Evolutionary conservation across 2,113 vertebrate species (phyloP).

Genomic region (Platysternon megacephalum): DNA sequence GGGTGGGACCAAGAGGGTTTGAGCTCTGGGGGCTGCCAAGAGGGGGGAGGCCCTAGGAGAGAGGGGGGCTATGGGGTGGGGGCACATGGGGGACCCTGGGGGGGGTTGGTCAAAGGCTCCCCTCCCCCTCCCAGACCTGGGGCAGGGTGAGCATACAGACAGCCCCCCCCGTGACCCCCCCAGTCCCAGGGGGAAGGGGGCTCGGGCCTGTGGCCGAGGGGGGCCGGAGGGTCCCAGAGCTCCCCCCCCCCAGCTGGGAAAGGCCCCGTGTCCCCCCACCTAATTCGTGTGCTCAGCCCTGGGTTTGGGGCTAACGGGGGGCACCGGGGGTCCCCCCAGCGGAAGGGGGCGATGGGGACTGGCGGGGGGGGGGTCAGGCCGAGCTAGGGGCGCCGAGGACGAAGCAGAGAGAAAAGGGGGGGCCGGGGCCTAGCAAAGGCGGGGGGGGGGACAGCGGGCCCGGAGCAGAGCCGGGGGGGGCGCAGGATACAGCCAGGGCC

Average conservation of each 20-base stretch:
- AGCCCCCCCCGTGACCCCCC: too few species aligned
- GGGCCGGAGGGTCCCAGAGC: background rate
- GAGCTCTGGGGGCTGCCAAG: background rate
- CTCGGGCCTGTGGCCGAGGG: background rate
- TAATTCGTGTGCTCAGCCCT: too few species aligned
- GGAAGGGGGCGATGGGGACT: background rate
- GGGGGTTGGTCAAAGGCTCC: conserved; percentile 51
- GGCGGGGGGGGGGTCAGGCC: conserved; percentile 48
- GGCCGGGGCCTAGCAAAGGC: conserved; percentile 36
- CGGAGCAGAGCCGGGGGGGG: conserved; percentile 37
- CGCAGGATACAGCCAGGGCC: too few species aligned
- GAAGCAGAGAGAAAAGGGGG: conserved; percentile 36
- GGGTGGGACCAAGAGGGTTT: background rate
- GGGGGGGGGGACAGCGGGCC: conserved; percentile 47
- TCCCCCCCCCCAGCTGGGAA: background rate
- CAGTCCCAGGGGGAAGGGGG: too few species aligned
- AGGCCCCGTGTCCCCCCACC: background rate
- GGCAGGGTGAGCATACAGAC: too few species aligned
- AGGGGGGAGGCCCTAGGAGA: background rate
- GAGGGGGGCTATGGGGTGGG: background rate
- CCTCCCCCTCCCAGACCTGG: conserved; percentile 43
- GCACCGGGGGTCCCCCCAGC: background rate
- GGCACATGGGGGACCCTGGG: conserved; percentile 55
- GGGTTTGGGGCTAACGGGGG: background rate
- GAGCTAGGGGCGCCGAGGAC: conserved; percentile 7